phyloP scores from a whole-genome alignment of 2,113 vertebrate species.

The Heterotilapia buettikoferi region DNA sequence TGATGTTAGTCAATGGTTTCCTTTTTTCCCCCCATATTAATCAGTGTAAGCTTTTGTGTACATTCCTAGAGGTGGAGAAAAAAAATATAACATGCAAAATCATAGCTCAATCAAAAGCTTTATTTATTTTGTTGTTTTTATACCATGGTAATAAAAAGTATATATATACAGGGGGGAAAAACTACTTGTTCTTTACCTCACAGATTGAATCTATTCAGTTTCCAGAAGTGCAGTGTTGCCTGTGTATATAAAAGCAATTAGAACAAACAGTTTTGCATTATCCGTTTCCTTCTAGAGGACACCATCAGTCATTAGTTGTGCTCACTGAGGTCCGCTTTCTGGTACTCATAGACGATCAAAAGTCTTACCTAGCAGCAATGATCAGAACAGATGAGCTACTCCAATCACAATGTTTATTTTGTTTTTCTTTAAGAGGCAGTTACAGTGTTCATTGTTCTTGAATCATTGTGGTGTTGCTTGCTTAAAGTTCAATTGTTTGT shows the following conservation, averaged over 20 bases:
- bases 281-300: background rate
- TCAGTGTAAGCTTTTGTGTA: background rate
- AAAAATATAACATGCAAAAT: background rate
- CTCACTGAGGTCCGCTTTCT: background rate
- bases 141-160: background rate
- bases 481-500: conserved; percentile 8
- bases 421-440: background rate
- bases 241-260: background rate
- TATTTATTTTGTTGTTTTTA: conserved; percentile 25
- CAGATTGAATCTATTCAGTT: background rate
- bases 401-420: background rate
- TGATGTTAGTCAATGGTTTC: conserved; percentile 73
- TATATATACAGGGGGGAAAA: rapidly evolving
- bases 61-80: background rate
- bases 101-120: background rate
- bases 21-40: conserved; percentile 69
- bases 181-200: conserved; percentile 24
- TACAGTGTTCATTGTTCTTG: conserved; percentile 17
- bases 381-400: background rate
- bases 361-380: background rate
- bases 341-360: background rate
- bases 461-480: conserved; percentile 4
- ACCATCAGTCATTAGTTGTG: background rate
- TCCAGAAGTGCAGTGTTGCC: conserved; percentile 13
- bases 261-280: background rate